Conservation (phyloP, 2,888 invertebrate genomes). For the Drosophila formosana region DNA sequence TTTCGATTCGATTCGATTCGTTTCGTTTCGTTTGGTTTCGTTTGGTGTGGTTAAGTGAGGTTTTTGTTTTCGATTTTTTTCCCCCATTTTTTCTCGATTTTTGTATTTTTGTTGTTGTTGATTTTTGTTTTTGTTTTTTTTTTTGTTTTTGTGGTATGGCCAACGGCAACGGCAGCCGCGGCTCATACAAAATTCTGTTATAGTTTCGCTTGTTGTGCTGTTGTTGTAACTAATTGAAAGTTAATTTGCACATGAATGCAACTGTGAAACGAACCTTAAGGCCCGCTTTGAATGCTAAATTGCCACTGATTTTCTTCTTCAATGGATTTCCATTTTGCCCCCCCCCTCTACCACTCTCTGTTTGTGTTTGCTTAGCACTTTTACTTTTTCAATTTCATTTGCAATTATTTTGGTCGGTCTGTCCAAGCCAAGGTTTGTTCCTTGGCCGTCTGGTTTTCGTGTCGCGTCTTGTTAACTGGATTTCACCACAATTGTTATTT, state of each 20-base stretch:
- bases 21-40: slow-evolving; percentile 7
- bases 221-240: slow-evolving; percentile 65
- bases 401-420: slow-evolving; percentile 49
- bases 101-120: too few relatives aligned
- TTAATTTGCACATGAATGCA: slow-evolving; percentile 68
- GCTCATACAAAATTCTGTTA: slow-evolving; percentile 60
- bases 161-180: slow-evolving; percentile 21
- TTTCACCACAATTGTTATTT: slow-evolving; percentile 24
- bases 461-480: slow-evolving; percentile 4
- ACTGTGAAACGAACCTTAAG: slow-evolving; percentile 57
- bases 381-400: slow-evolving; percentile 64
- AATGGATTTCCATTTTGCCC: slow-evolving; percentile 23
- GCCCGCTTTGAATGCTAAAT: slow-evolving; percentile 57
- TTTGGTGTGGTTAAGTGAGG: slow-evolving; percentile 6
- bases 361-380: slow-evolving; percentile 49
- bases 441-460: background rate
- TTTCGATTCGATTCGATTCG: slow-evolving; percentile 5
- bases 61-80: background rate
- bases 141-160: slow-evolving; percentile 23
- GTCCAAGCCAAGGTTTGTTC: background rate
- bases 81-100: background rate
- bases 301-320: slow-evolving; percentile 24
- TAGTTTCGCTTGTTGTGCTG: slow-evolving; percentile 43
- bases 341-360: background rate
- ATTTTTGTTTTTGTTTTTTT: background rate